phyloP scores from a whole-genome alignment of 2,113 vertebrate species.

The Laticauda laticaudata region DNA sequence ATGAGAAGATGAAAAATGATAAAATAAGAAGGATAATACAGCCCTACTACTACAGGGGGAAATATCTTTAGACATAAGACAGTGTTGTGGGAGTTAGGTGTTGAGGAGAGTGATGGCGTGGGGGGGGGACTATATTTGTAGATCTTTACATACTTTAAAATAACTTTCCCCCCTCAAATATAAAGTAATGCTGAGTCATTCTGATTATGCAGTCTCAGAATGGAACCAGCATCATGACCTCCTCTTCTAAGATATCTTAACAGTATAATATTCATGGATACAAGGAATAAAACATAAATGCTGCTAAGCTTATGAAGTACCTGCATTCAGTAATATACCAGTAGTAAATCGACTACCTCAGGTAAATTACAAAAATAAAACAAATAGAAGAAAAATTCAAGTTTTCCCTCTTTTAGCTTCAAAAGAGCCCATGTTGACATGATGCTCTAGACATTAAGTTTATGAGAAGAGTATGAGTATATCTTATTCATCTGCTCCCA shows the following conservation, averaged over 20 bases:
- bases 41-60: no score
- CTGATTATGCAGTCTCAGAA: neutral
- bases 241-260: neutral
- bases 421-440: constrained; percentile 22
- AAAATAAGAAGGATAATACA: no score
- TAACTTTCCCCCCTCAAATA: neutral
- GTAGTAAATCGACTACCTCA: neutral
- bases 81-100: neutral
- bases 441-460: neutral
- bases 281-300: neutral
- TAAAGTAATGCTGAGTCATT: neutral
- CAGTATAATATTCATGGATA: neutral
- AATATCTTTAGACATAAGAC: neutral
- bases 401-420: neutral
- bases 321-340: neutral
- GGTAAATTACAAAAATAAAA: neutral
- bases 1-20: no score
- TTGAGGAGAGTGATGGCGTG: no score
- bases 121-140: neutral
- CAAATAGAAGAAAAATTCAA: constrained; percentile 1
- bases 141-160: neutral
- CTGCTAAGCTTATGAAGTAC: neutral
- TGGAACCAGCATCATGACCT: neutral
- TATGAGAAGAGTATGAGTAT: constrained; percentile 20
- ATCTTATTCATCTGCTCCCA: constrained; percentile 40